These are phyloP conservation scores for Todiramphus chloris DNA, from an alignment of 2,113 vertebrate species.

Conservation along the genomic window DNA sequence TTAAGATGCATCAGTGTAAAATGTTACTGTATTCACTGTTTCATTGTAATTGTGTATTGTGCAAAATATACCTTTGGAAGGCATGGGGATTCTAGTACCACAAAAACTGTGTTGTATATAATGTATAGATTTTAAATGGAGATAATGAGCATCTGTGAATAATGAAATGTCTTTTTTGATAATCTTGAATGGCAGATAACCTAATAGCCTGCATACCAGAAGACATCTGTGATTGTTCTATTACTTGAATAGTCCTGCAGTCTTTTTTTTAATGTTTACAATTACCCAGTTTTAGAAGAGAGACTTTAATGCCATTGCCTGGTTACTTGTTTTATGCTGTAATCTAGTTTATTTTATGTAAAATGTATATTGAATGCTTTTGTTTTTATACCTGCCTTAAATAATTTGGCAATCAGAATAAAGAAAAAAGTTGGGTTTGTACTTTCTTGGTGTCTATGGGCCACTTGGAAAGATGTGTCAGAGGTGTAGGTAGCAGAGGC, in stretches of 20 bases:
- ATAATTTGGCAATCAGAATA: conserved; percentile 99
- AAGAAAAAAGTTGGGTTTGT: conserved; percentile 87
- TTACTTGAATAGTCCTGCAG: conserved; percentile 97
- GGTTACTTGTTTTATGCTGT: conserved; percentile 90
- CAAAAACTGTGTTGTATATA: conserved; percentile 95
- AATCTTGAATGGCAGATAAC: conserved; percentile 87
- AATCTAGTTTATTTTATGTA: conserved; percentile 90
- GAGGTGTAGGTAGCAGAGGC: neutral
- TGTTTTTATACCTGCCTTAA: conserved; percentile 99
- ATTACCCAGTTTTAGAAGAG: conserved; percentile 87
- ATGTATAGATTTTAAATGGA: conserved; percentile 91
- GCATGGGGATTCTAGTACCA: conserved; percentile 89
- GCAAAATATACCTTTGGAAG: conserved; percentile 89
- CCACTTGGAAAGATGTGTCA: conserved; percentile 12
- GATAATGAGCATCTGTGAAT: conserved; percentile 91
- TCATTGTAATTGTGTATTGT: conserved; percentile 95
- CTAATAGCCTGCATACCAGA: conserved; percentile 85
- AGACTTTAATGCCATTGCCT: conserved; percentile 89
- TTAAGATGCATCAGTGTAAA: conserved; percentile 90
- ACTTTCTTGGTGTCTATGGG: conserved; percentile 64
- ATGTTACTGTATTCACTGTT: conserved; percentile 94
- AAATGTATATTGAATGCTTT: conserved; percentile 91
- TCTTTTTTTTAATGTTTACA: conserved; percentile 94
- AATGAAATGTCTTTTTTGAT: conserved; percentile 85
- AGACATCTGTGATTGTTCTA: conserved; percentile 92